Evolutionary conservation across 2,113 vertebrate genomes (phyloP).

Genomic region (Eulacestoma nigropectus): DNA sequence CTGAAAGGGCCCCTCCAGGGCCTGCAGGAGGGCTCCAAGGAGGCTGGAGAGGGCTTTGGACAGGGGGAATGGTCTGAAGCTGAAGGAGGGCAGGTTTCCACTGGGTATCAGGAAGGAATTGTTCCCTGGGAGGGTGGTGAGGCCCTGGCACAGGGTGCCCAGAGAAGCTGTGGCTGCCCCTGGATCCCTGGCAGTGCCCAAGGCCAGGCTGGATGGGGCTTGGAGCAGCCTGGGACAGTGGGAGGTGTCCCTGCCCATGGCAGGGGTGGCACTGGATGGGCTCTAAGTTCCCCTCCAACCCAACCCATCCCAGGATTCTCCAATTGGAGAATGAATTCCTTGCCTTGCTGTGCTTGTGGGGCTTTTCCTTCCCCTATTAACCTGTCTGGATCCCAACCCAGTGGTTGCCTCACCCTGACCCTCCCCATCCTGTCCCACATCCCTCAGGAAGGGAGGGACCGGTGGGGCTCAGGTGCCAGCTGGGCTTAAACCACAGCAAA

Average conservation of each 20-base stretch:
- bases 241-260: background rate
- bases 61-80: background rate
- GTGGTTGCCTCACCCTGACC: background rate
- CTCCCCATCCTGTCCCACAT: background rate
- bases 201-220: background rate
- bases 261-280: background rate
- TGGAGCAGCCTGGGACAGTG: background rate
- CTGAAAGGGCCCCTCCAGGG: background rate
- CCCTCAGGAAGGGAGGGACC: background rate
- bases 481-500: background rate
- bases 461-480: background rate
- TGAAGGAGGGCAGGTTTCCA: background rate
- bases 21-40: background rate
- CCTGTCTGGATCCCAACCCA: background rate
- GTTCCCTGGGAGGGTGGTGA: fast-evolving
- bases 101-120: background rate
- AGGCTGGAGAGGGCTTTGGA: background rate
- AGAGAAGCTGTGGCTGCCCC: background rate
- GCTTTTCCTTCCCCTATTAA: background rate
- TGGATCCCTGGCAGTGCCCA: background rate
- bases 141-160: background rate
- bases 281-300: fast-evolving
- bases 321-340: background rate
- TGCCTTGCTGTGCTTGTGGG: background rate
- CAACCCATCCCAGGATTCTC: background rate